Evolutionary conservation across 2,113 vertebrate genomes (phyloP), one percentile per base, ranked within the genome.

Genomic region (Pelodiscus sinensis): DNA sequence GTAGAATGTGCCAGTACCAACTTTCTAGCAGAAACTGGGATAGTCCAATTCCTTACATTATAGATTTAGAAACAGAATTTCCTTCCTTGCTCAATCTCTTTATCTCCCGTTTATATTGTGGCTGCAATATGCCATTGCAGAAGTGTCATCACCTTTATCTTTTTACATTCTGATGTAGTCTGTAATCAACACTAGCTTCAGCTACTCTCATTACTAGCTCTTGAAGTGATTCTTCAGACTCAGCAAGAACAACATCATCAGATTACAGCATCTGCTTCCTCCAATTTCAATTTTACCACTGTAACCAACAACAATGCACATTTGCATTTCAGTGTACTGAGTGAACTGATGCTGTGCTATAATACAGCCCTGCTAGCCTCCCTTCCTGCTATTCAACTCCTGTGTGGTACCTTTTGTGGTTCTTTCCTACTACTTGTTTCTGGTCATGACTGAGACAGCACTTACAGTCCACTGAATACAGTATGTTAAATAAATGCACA

Each of bases 181-280:
- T 97, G 97, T 93, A 97, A 95, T 97, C 97, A 97, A 96, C 81
- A 88, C 86, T 13, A 93, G 95, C 96, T 94, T 96, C 96, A 97
- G 97, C 50, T 62, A 93, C 96, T 97, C 97, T 98, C 97, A 97
- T 97, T 97, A 98, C 97, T 90, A 86, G 97, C 97, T 97, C 97
- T 97, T 97, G 97, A 98, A 97, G 96, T 95, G 97, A 95, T 97
- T 97, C 97, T 98, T 96, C 97, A 97, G 97, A 97, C 95, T 98
- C 97, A 98, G 97, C 97, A 97, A 98, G 97, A 98, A 96, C 94
- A 95, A 95, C 92, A 81, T 79, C 93, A 93, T 96, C 97, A 93
- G 94, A 91, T 96, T 92, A 96, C 96, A 93, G 96, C 96, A 96
- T 96, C 97, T 92, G 95, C 94, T 95, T 95, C 96, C 96, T 94